Base-by-base conservation (phyloP, 1,140 invertebrate genomes). In the Eurosta solidaginis region DNA sequence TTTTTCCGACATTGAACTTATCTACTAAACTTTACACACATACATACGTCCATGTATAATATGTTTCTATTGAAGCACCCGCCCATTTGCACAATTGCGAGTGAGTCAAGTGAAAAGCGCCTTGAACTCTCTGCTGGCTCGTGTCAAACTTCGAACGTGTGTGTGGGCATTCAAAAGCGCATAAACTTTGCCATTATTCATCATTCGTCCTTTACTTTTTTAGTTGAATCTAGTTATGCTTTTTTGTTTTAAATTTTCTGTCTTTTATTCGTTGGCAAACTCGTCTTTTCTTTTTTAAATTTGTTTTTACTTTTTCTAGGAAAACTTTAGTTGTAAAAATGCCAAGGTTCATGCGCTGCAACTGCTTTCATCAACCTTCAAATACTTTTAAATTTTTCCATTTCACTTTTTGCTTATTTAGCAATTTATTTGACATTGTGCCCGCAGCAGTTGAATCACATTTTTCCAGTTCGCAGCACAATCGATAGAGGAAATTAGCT, bases 361-460 rank as follows among this genome's bases (percentile, higher is more conserved):
- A 17, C 40, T 7, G 36, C 20, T 40, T 22, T 40, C 59, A 68
- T 0, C 59, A 68, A 40, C 59, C 59, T 68, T 68, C 59, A 68
- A 36, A 20, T 22, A 10, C 27, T n/a, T 40, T 40, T 68, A 17
- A 20, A 68, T 36, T 68, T 68, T 40, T 12, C 59, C 33, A 10
- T 68, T 68, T 40, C 33, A 68, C 59, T 33, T 68, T 40, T 40
- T n/a, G 40, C 27, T 68, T 33, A 20, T 68, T n/a, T 14, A 33
- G 27, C 36, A 68, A 40, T 63, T 68, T 68, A 68, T 68, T 68
- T 68, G 59, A 68, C 59, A 68, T 68, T 68, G 59, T 29, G n/a
- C n/a, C n/a, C n/a, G n/a, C 33, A 29, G 33, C 59, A 68, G 20
- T 68, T 68, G 36, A 68, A 33, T 40, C 33, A 68, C 36, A 68